Evolutionary conservation across 2,113 vertebrate species (phyloP).

Genomic region (Mormyrus lacerda): DNA sequence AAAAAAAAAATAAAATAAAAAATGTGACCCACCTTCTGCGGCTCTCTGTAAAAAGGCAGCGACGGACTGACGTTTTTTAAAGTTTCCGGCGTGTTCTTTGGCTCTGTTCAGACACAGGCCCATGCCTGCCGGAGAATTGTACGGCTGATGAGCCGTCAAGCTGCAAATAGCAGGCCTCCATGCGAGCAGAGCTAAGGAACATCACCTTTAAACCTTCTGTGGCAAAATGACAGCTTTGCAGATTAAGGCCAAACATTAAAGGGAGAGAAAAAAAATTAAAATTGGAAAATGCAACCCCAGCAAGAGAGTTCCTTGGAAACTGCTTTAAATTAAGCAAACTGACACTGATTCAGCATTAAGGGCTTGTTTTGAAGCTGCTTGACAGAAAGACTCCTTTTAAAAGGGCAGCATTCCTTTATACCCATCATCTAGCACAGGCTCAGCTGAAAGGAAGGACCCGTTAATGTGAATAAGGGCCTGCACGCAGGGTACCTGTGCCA

Average conservation of each 20-base stretch:
- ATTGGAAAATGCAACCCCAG: background rate
- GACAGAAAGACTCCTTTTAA: background rate
- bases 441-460: background rate
- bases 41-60: slow-evolving; percentile 43
- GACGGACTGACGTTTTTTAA: slow-evolving; percentile 42
- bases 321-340: slow-evolving; percentile 1
- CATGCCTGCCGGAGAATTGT: slow-evolving; percentile 36
- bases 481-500: background rate
- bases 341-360: background rate
- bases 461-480: background rate
- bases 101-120: slow-evolving; percentile 39
- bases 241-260: slow-evolving; percentile 20
- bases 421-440: background rate
- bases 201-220: slow-evolving; percentile 36
- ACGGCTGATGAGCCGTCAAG: slow-evolving; percentile 27
- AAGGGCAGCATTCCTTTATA: background rate
- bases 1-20: background rate
- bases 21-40: background rate
- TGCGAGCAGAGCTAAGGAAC: slow-evolving; percentile 33
- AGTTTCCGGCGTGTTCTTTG: slow-evolving; percentile 34
- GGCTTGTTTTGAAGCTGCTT: background rate
- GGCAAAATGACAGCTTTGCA: slow-evolving; percentile 14
- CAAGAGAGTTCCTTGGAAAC: background rate
- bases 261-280: slow-evolving; percentile 16
- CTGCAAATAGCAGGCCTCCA: slow-evolving; percentile 31